phyloP scores from a whole-genome alignment of 2,113 vertebrate genomes.

The Pao palembangensis region DNA sequence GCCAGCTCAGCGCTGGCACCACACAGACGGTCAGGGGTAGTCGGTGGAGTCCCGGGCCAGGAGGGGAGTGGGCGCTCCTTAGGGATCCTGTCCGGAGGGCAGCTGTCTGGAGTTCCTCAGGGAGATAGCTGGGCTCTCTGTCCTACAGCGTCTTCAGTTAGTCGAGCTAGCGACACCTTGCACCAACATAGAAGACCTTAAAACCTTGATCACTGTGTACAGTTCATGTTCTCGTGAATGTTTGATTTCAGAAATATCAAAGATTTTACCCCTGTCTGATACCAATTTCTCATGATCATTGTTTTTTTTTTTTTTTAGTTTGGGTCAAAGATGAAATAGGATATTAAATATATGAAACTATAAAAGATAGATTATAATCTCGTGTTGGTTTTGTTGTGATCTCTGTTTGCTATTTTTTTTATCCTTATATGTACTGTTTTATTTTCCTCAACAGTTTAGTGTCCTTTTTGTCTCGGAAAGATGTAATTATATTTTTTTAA shows the following conservation, averaged over 20 bases:
- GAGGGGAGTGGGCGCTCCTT: neutral
- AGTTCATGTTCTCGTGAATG: conserved; percentile 73
- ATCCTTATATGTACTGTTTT: conserved; percentile 54
- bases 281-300: conserved; percentile 55
- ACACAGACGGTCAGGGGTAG: too few relatives aligned
- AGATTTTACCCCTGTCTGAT: conserved; percentile 67
- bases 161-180: conserved; percentile 66
- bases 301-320: conserved; percentile 35
- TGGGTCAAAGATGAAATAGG: conserved; percentile 66
- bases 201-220: conserved; percentile 79
- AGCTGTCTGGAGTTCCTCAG: conserved; percentile 58
- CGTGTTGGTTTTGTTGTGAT: conserved; percentile 74
- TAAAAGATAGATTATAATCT: conserved; percentile 66
- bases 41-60: too few relatives aligned
- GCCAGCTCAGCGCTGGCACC: neutral
- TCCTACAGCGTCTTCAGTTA: conserved; percentile 66
- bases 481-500: conserved; percentile 90
- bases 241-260: conserved; percentile 73
- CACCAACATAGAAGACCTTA: conserved; percentile 73
- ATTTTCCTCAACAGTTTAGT: conserved; percentile 60
- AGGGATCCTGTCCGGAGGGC: conserved; percentile 27
- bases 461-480: conserved; percentile 79
- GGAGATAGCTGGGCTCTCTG: conserved; percentile 78
- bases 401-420: conserved; percentile 51
- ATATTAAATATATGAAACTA: conserved; percentile 50